Evolutionary conservation across 2,113 vertebrate species (phyloP).

Genomic region (Brachypteracias leptosomus): DNA sequence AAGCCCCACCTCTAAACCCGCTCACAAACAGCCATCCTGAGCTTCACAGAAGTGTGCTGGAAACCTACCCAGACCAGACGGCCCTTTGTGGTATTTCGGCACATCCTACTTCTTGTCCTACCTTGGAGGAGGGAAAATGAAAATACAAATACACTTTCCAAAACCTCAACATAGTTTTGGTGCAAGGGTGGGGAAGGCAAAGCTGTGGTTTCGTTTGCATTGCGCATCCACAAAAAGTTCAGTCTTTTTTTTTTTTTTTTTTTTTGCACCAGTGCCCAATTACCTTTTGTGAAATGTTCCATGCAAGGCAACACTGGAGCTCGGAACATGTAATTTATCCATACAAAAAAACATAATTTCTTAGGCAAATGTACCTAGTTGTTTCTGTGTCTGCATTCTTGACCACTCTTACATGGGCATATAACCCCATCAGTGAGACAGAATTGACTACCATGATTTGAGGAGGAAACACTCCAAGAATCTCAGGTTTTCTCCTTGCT

Average conservation of each 20-base stretch:
- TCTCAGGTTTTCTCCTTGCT: background rate
- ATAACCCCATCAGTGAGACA: background rate
- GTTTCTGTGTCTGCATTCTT: background rate
- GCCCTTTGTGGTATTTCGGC: constrained; percentile 15
- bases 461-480: background rate
- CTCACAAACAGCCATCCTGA: background rate
- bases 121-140: constrained; percentile 58
- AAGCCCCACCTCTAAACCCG: background rate
- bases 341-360: background rate
- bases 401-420: background rate
- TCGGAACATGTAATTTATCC: background rate
- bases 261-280: background rate
- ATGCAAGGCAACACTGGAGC: background rate
- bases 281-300: background rate
- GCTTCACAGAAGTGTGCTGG: background rate
- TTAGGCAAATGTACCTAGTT: background rate
- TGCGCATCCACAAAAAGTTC: constrained; percentile 29
- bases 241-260: background rate
- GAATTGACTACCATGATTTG: background rate
- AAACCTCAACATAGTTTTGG: constrained; percentile 67
- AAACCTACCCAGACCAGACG: background rate
- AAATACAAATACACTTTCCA: constrained; percentile 42
- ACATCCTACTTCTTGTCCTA: constrained; percentile 55
- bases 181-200: constrained; percentile 43
- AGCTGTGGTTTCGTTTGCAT: constrained; percentile 33